Percentiles rank a stretch among this genome's conserved stretches.
Conservation (phyloP, 2,888 invertebrate genomes). For the Orchesella flavescens region DNA sequence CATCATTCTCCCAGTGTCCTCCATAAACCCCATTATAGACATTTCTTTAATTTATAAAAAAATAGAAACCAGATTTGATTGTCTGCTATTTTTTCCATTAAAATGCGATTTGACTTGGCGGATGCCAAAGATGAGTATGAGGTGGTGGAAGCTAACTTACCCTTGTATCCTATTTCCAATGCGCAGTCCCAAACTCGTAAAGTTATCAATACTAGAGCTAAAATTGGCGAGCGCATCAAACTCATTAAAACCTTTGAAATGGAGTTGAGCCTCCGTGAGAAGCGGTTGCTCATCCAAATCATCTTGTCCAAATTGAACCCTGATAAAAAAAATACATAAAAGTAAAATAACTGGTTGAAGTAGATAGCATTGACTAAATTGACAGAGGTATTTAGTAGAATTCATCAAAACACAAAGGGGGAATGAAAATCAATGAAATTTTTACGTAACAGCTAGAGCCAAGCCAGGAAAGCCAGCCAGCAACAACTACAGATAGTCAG, state of each 20-base stretch:
- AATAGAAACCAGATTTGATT: background rate
- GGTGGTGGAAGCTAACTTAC: slow-evolving; percentile 32
- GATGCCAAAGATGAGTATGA: no score
- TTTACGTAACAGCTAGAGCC: no score
- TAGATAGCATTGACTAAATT: background rate
- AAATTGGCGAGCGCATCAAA: slow-evolving; percentile 63
- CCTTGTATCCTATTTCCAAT: slow-evolving; percentile 52
- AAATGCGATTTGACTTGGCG: no score
- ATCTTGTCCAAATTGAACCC: slow-evolving; percentile 55
- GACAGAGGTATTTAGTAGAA: background rate
- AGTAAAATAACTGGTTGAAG: background rate
- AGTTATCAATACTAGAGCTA: slow-evolving; percentile 44
- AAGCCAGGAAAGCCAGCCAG: no score
- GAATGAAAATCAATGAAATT: no score
- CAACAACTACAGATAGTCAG: no score
- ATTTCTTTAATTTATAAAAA: slow-evolving; percentile 39
- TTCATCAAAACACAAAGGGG: no score
- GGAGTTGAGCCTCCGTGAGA: slow-evolving; percentile 52
- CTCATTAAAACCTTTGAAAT: slow-evolving; percentile 31
- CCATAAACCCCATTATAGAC: slow-evolving; percentile 58
- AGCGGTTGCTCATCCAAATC: slow-evolving; percentile 46
- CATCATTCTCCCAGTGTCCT: slow-evolving; percentile 66
- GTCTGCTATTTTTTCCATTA: background rate
- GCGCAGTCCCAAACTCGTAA: slow-evolving; percentile 52
- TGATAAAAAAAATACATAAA: slow-evolving; percentile 16